A percentile compares a stretch with the other conserved stretches of the same genome.
Evolutionary conservation across 2,888 invertebrate species (phyloP).

Genomic region (Aradus depressus): DNA sequence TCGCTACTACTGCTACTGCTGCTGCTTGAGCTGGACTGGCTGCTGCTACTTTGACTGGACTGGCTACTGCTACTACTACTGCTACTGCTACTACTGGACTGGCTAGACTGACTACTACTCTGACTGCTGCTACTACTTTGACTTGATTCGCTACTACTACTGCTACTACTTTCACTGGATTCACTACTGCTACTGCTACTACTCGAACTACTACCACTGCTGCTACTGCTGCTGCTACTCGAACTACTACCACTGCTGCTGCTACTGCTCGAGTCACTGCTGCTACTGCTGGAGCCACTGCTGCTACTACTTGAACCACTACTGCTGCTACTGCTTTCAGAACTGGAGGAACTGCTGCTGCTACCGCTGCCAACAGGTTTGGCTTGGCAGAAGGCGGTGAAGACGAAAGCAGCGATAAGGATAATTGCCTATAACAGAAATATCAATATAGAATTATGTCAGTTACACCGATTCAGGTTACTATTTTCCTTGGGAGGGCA

Average conservation of each 20-base stretch:
- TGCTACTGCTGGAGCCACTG: neutral
- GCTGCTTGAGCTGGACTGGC: neutral
- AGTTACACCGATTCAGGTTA: too few species aligned
- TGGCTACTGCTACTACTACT: slow-evolving; percentile 5
- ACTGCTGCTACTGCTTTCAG: slow-evolving; percentile 2
- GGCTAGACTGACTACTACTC: slow-evolving; percentile 1
- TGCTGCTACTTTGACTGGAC: slow-evolving; percentile 1
- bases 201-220: slow-evolving; percentile 1
- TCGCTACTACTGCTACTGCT: slow-evolving; percentile 9
- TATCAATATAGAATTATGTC: too few species aligned
- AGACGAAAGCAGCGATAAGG: too few species aligned
- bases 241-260: slow-evolving; percentile 6
- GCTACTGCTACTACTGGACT: slow-evolving; percentile 5
- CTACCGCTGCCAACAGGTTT: neutral
- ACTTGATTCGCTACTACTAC: slow-evolving; percentile 3
- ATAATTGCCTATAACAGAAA: too few species aligned
- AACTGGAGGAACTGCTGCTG: neutral
- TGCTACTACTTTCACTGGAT: neutral
- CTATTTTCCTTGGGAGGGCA: too few species aligned
- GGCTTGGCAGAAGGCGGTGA: too few species aligned
- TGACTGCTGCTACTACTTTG: slow-evolving; percentile 4
- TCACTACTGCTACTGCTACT: slow-evolving; percentile 6
- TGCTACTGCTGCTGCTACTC: slow-evolving; percentile 7
- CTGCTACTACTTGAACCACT: slow-evolving; percentile 8
- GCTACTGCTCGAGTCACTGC: neutral